A percentile compares a stretch with the other conserved stretches of the same genome.
Conservation (phyloP, 1,140 invertebrate genomes). For the Polyergus mexicanus region DNA sequence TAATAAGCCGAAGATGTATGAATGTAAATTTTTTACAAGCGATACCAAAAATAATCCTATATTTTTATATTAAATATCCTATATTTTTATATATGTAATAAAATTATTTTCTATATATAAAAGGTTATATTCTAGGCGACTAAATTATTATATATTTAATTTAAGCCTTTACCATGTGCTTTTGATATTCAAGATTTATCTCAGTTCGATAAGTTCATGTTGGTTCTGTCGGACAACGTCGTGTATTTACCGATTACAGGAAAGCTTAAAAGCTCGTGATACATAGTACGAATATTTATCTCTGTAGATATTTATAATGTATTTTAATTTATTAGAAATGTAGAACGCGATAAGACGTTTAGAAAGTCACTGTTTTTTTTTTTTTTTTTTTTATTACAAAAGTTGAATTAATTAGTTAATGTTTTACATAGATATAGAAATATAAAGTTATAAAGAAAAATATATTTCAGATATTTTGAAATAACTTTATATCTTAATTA, state of each 20-base stretch:
- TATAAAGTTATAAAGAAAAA: background rate
- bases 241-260: conserved; percentile 18
- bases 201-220: conserved; percentile 6
- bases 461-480: background rate
- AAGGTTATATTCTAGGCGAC: background rate
- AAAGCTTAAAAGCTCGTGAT: background rate
- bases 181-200: background rate
- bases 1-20: background rate
- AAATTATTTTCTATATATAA: background rate
- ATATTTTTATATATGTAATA: background rate
- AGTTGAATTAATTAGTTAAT: background rate
- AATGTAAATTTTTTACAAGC: background rate
- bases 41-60: background rate
- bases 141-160: background rate
- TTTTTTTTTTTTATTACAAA: background rate
- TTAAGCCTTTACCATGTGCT: background rate
- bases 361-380: background rate
- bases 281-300: background rate
- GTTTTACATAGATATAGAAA: background rate
- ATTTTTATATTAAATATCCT: background rate
- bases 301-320: background rate
- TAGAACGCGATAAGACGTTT: background rate
- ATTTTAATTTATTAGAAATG: background rate
- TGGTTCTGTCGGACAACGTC: conserved; percentile 6
- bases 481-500: background rate